phyloP scores from a whole-genome alignment of 1,140 invertebrate genomes.

The Drosophila pseudoobscura region DNA sequence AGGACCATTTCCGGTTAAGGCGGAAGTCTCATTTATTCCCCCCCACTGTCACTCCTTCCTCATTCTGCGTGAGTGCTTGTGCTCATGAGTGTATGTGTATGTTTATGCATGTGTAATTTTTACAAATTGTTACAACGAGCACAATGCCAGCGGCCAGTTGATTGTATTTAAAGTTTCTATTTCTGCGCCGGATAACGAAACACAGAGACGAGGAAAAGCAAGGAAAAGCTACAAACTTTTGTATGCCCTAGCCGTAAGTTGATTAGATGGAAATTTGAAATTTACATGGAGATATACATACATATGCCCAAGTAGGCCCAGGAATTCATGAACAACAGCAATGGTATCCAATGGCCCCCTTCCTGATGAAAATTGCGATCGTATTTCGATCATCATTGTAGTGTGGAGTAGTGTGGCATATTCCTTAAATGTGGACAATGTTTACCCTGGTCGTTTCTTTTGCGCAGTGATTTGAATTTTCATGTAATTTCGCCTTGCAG shows the following conservation, averaged over 20 bases:
- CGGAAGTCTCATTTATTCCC: slow-evolving; percentile 57
- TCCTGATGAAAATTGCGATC: too few relatives aligned
- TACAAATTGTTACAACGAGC: slow-evolving; percentile 58
- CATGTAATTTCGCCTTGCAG: slow-evolving; percentile 57
- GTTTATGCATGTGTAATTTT: slow-evolving; percentile 41
- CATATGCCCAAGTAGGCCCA: too few relatives aligned
- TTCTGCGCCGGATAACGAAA: slow-evolving; percentile 9
- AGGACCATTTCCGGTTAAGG: slow-evolving; percentile 46
- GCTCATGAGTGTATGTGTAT: neutral
- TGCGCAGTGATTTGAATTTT: slow-evolving; percentile 38
- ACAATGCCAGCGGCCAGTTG: slow-evolving; percentile 50
- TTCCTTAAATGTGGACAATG: slow-evolving; percentile 22
- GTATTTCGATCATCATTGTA: too few relatives aligned
- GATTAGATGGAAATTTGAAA: too few relatives aligned
- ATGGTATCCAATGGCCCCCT: too few relatives aligned
- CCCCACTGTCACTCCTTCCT: neutral
- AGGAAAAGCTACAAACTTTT: slow-evolving; percentile 10
- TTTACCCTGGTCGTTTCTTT: slow-evolving; percentile 55
- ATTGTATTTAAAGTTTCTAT: slow-evolving; percentile 54
- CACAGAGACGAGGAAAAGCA: too few relatives aligned
- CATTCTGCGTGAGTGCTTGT: neutral
- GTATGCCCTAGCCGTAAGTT: neutral
- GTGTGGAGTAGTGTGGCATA: too few relatives aligned
- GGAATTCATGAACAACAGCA: too few relatives aligned
- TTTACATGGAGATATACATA: neutral